Conservation (phyloP, 2,888 invertebrate genomes). For the Drosophila bunnanda region DNA sequence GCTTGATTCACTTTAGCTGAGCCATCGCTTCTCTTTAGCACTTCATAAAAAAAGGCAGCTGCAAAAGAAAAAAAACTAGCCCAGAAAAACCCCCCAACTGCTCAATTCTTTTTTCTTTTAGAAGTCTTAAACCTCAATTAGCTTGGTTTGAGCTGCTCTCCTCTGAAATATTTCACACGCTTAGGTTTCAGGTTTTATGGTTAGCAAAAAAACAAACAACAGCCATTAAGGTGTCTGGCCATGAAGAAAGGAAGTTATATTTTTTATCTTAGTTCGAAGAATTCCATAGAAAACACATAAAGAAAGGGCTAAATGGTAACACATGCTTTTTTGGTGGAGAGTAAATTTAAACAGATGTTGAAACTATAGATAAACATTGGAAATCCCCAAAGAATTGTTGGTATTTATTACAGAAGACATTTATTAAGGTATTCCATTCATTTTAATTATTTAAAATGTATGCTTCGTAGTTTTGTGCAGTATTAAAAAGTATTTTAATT, state of each 20-base stretch:
- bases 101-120: background rate
- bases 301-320: conserved; percentile 3
- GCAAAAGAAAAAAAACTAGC: conserved; percentile 5
- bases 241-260: conserved; percentile 15
- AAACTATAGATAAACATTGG: conserved; percentile 5
- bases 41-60: conserved; percentile 15
- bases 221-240: conserved; percentile 5
- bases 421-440: background rate
- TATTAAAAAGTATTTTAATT: too few relatives aligned
- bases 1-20: conserved; percentile 54
- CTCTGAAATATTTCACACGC: conserved; percentile 27
- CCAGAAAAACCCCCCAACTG: conserved; percentile 7
- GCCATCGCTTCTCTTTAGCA: conserved; percentile 33
- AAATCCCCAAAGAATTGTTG: background rate
- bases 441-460: too few relatives aligned
- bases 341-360: background rate
- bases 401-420: conserved; percentile 1
- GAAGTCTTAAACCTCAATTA: conserved; percentile 1
- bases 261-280: conserved; percentile 21
- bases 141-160: conserved; percentile 8
- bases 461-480: too few relatives aligned
- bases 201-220: conserved; percentile 8
- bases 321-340: background rate
- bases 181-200: conserved; percentile 1
- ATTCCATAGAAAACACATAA: conserved; percentile 7